Percentiles rank a stretch among this genome's conserved stretches.
Evolutionary conservation across 2,888 invertebrate species (phyloP).

Genomic region (Sericinus montela): DNA sequence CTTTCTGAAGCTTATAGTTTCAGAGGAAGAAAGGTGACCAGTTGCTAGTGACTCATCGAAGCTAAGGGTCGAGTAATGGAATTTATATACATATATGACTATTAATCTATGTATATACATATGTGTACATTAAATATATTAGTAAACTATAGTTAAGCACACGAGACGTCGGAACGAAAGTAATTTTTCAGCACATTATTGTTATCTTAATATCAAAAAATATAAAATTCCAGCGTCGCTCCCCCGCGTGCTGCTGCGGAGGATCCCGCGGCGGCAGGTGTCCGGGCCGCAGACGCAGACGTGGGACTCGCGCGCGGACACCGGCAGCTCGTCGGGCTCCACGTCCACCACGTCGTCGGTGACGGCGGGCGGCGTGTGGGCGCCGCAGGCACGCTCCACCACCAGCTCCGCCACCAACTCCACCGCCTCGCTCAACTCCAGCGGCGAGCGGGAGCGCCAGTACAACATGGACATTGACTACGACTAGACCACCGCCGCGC

Average conservation of each 20-base stretch:
- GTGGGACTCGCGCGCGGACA: conserved; percentile 25
- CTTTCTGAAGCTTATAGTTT: no score
- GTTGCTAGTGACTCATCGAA: no score
- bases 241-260: conserved; percentile 18
- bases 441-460: conserved; percentile 42
- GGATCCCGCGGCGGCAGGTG: conserved; percentile 7
- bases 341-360: conserved; percentile 31
- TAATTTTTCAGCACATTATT: no score
- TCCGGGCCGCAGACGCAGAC: conserved; percentile 22
- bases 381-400: conserved; percentile 32
- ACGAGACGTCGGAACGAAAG: no score
- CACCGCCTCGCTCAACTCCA: conserved; percentile 36
- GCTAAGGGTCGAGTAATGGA: no score
- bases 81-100: no score
- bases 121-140: no score
- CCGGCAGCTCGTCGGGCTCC: conserved; percentile 26
- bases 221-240: conserved; percentile 11
- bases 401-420: conserved; percentile 33
- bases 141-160: no score
- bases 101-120: no score
- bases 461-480: conserved; percentile 74
- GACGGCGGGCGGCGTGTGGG: conserved; percentile 38
- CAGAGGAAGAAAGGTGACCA: no score
- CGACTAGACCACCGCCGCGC: conserved; percentile 40
- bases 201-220: no score